These are phyloP conservation scores for Isichthys henryi DNA, from an alignment of 2,113 vertebrate genomes.

Conservation along the genomic window DNA sequence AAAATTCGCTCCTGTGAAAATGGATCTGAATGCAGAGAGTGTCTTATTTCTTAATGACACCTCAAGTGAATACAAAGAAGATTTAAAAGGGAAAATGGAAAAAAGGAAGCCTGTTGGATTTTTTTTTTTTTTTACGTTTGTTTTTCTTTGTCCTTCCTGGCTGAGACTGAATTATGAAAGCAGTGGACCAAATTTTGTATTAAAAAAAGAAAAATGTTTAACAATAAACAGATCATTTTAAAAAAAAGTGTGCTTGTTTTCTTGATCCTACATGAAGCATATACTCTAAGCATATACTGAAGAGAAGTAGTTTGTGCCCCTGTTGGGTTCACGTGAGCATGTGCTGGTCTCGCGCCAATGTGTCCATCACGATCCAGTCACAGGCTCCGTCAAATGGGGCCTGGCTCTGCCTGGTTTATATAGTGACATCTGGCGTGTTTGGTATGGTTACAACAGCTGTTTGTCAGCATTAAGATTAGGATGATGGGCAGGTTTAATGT, in stretches of 20 bases:
- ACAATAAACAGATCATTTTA: slow-evolving; percentile 65
- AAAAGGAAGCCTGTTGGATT: slow-evolving; percentile 48
- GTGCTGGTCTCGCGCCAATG: background rate
- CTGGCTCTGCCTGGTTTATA: background rate
- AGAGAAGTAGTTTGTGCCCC: background rate
- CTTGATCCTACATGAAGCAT: background rate
- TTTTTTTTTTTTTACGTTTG: slow-evolving; percentile 31
- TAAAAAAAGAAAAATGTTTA: slow-evolving; percentile 54
- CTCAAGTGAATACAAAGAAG: slow-evolving; percentile 41
- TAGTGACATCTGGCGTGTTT: background rate
- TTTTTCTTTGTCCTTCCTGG: slow-evolving; percentile 53
- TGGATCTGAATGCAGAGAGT: slow-evolving; percentile 1
- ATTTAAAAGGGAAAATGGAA: slow-evolving; percentile 19
- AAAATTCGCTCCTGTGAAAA: background rate
- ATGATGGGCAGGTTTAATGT: background rate
- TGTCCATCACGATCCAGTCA: background rate
- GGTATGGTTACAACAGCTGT: background rate
- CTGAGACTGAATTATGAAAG: slow-evolving; percentile 54
- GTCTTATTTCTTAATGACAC: slow-evolving; percentile 39
- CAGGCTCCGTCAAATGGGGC: background rate
- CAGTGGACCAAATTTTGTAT: slow-evolving; percentile 70
- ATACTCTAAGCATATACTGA: background rate
- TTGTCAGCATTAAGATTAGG: background rate
- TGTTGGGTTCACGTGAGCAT: background rate
- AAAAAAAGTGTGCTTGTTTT: background rate